Percentiles rank a stretch among this genome's conserved stretches.
phyloP scores from a whole-genome alignment of 2,888 invertebrate species.

The Cryptocephalus primarius region DNA sequence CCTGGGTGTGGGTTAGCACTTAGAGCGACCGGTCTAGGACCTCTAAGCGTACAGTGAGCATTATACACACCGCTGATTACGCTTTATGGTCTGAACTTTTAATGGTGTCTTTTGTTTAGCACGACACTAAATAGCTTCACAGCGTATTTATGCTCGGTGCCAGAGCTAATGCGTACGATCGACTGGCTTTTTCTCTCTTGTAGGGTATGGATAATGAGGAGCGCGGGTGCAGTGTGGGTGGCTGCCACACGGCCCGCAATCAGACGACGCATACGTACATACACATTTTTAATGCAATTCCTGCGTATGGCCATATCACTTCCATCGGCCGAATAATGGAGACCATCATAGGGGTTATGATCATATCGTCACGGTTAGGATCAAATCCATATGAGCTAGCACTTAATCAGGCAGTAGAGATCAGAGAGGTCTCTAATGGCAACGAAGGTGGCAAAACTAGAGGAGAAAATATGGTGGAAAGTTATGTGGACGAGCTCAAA shows the following conservation, averaged over 20 bases:
- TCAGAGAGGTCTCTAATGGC: too few relatives aligned
- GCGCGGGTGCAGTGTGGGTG: slow-evolving; percentile 30
- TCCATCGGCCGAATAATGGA: too few relatives aligned
- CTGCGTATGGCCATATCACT: slow-evolving; percentile 6
- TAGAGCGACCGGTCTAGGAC: too few relatives aligned
- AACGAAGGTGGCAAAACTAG: too few relatives aligned
- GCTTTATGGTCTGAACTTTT: slow-evolving; percentile 31
- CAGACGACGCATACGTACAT: slow-evolving; percentile 7
- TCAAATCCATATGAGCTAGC: too few relatives aligned
- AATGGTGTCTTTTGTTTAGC: slow-evolving; percentile 34
- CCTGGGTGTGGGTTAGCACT: too few relatives aligned
- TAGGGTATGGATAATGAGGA: slow-evolving; percentile 15
- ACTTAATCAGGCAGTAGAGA: too few relatives aligned
- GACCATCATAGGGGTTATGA: too few relatives aligned
- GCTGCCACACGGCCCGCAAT: slow-evolving; percentile 15
- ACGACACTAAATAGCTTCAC: slow-evolving; percentile 30
- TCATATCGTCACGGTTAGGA: too few relatives aligned
- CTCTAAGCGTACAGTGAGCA: slow-evolving; percentile 1
- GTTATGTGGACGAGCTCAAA: too few relatives aligned
- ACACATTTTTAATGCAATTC: slow-evolving; percentile 17
- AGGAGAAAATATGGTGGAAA: too few relatives aligned
- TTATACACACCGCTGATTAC: slow-evolving; percentile 25
- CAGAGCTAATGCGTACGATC: slow-evolving; percentile 19
- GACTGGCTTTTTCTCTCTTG: slow-evolving; percentile 22
- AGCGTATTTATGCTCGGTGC: slow-evolving; percentile 26